These are phyloP conservation scores for Tridacna gigas DNA, from an alignment of 2,888 invertebrate species.

Conservation along the genomic window DNA sequence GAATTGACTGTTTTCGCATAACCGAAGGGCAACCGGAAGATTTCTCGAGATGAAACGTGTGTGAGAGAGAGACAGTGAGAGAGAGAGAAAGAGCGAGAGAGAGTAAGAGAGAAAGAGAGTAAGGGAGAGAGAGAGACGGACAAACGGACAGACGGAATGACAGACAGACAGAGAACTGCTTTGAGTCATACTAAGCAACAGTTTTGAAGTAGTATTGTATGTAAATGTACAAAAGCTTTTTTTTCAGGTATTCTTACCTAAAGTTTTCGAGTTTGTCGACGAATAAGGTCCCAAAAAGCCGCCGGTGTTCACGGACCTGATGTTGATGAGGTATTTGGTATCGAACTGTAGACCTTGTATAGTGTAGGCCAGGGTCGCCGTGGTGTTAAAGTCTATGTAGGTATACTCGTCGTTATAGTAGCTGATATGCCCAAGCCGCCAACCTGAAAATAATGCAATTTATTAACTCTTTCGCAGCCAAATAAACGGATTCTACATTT, in stretches of 20 bases:
- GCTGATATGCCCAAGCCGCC: slow-evolving; percentile 50
- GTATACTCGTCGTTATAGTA: slow-evolving; percentile 44
- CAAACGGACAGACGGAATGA: too few species aligned
- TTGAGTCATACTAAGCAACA: too few species aligned
- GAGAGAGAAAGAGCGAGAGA: too few species aligned
- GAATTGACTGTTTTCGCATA: too few species aligned
- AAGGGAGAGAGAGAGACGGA: too few species aligned
- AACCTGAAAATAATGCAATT: slow-evolving; percentile 43
- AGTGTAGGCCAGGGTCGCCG: slow-evolving; percentile 40
- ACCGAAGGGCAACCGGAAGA: too few species aligned
- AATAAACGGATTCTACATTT: too few species aligned
- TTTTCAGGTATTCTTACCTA: slow-evolving; percentile 31
- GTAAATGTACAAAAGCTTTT: slow-evolving; percentile 22
- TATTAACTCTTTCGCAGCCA: too few species aligned
- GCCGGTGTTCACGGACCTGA: slow-evolving; percentile 97
- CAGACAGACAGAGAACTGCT: not conserved
- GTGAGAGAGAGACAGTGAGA: too few species aligned
- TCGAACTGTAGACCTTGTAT: slow-evolving; percentile 97
- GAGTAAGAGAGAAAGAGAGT: too few species aligned
- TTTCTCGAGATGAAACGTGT: too few species aligned
- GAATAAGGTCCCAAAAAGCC: slow-evolving; percentile 92
- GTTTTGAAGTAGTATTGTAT: too few species aligned
- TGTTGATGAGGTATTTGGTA: slow-evolving; percentile 95
- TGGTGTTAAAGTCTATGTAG: slow-evolving; percentile 39
- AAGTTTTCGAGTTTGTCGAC: slow-evolving; percentile 61